Conservation (phyloP, 2,113 vertebrate species). For the Myocastor coypus region DNA sequence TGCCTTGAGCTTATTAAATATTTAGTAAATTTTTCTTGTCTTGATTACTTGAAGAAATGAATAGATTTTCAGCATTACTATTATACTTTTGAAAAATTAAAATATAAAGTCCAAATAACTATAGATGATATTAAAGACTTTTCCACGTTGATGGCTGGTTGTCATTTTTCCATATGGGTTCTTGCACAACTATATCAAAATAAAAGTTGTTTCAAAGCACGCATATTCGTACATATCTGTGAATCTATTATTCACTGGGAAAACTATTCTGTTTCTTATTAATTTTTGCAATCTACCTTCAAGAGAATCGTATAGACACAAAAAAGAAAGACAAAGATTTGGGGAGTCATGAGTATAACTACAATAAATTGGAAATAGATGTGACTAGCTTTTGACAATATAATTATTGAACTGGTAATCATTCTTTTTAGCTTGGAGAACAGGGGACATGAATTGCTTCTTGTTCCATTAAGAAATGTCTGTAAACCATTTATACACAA, state of each 20-base stretch:
- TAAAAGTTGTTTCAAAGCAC: not conserved
- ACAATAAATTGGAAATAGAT: not conserved
- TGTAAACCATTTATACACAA: not conserved
- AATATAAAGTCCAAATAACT: not conserved
- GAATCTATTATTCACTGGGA: not conserved
- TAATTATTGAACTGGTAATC: not conserved
- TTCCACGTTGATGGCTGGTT: not conserved
- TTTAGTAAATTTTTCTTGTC: not conserved
- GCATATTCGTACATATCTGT: not conserved
- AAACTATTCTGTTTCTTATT: not conserved
- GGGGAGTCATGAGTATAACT: not conserved
- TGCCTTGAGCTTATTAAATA: not conserved
- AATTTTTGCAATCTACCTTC: not conserved
- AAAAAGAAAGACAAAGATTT: not conserved
- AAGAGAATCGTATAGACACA: not conserved
- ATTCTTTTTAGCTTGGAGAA: not conserved
- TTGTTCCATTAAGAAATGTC: not conserved
- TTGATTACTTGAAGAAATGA: not conserved
- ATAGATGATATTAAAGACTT: not conserved
- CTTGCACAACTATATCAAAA: not conserved
- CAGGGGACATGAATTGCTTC: not conserved
- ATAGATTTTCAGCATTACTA: conserved; percentile 5
- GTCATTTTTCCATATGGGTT: not conserved
- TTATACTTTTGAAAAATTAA: not conserved
- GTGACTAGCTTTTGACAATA: not conserved